Evolutionary conservation across 2,888 invertebrate genomes (phyloP).

Genomic region (Harmothoe impar): DNA sequence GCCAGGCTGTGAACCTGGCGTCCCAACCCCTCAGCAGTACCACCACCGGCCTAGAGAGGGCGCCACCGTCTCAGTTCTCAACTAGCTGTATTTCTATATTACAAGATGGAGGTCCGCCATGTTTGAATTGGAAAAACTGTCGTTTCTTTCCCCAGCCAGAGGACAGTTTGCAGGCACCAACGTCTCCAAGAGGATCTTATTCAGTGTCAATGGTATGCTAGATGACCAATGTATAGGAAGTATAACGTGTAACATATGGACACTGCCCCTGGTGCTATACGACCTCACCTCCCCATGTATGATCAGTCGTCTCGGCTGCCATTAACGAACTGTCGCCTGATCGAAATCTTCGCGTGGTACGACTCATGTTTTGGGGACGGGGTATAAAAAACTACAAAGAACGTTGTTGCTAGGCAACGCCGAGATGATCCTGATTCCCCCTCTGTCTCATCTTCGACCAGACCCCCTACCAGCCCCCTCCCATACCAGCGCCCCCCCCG

Average conservation of each 20-base stretch:
- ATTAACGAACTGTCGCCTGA: slow-evolving; percentile 18
- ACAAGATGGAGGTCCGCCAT: not conserved
- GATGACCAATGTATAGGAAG: too few relatives aligned
- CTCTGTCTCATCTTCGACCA: not conserved
- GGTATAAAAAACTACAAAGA: not conserved
- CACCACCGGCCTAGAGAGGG: not conserved
- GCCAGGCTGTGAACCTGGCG: not conserved
- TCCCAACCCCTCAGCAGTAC: not conserved
- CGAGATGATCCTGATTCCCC: not conserved
- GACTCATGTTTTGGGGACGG: too few relatives aligned
- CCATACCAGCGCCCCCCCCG: not conserved
- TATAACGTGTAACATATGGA: too few relatives aligned
- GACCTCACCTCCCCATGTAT: not conserved
- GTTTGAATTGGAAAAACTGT: not conserved
- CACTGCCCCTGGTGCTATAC: not conserved
- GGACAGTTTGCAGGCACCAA: too few relatives aligned
- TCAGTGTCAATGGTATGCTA: too few relatives aligned
- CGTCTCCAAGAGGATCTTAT: too few relatives aligned
- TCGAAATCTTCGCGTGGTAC: not conserved
- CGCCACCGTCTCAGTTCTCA: not conserved
- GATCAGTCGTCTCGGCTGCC: not conserved
- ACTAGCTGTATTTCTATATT: not conserved
- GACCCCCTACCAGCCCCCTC: not conserved
- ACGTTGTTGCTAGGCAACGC: slow-evolving; percentile 19
- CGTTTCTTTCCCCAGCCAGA: too few relatives aligned